A percentile compares a stretch with the other conserved stretches of the same genome.
Evolutionary conservation across 1,140 invertebrate genomes (phyloP).

Genomic region (Calliphora vicina): DNA sequence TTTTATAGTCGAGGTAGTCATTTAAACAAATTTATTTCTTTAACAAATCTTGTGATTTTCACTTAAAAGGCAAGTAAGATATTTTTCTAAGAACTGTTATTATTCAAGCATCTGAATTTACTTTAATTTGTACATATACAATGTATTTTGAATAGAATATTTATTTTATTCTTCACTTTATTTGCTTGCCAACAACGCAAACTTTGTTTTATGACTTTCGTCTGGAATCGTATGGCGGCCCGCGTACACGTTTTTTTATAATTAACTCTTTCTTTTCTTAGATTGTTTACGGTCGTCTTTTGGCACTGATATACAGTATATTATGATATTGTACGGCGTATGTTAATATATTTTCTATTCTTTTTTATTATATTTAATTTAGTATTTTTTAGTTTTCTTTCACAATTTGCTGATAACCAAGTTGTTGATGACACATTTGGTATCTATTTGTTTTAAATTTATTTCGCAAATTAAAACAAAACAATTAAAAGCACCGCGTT

Average conservation of each 20-base stretch:
- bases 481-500: neutral
- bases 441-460: neutral
- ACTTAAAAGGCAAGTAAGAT: no score
- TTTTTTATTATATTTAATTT: no score
- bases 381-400: neutral
- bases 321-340: no score
- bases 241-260: neutral
- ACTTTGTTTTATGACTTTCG: neutral
- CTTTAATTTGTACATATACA: no score
- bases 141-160: no score
- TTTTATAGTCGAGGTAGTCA: slow-evolving; percentile 41
- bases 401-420: neutral
- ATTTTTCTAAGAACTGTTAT: neutral
- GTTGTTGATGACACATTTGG: neutral
- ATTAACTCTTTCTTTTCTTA: neutral
- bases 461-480: neutral
- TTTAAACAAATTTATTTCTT: slow-evolving; percentile 10
- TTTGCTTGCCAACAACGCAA: neutral
- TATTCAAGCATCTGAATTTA: neutral
- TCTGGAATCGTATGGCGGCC: neutral
- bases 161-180: no score
- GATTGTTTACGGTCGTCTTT: neutral
- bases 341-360: no score
- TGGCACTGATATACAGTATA: no score
- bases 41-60: neutral